Evolutionary conservation across 2,797 vertebrate species (phyloP).

Genomic region (Sandelia bainsii): DNA sequence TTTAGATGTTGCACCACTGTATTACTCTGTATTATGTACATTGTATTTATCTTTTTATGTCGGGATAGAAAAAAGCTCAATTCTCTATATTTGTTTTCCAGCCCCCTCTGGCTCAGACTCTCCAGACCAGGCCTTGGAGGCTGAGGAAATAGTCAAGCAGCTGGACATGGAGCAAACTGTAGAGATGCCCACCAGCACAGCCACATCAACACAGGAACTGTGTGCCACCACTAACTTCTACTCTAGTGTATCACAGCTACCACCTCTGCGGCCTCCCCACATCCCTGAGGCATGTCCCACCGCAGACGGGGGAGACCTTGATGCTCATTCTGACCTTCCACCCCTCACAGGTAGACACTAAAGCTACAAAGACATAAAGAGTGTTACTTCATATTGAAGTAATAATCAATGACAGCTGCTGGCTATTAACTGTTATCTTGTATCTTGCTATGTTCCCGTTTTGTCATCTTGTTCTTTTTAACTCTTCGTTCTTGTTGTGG

Average conservation of each 20-base stretch:
- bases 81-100: slow-evolving; percentile 46
- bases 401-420: too few relatives aligned
- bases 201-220: slow-evolving; percentile 77
- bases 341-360: slow-evolving; percentile 91
- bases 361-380: neutral
- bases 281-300: slow-evolving; percentile 78
- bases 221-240: slow-evolving; percentile 84
- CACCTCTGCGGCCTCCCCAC: slow-evolving; percentile 81
- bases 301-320: slow-evolving; percentile 86
- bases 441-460: neutral
- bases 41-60: neutral
- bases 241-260: slow-evolving; percentile 83
- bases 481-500: slow-evolving; percentile 25
- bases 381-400: neutral
- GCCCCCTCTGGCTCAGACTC: slow-evolving; percentile 94
- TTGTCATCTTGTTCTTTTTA: slow-evolving; percentile 1
- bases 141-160: slow-evolving; percentile 97
- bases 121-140: slow-evolving; percentile 94
- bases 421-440: neutral
- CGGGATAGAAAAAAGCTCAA: neutral
- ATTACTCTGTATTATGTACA: too few relatives aligned
- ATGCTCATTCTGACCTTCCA: slow-evolving; percentile 90
- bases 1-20: neutral
- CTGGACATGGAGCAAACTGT: slow-evolving; percentile 95
- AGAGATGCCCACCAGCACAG: slow-evolving; percentile 91